A percentile compares a stretch with the other conserved stretches of the same genome.
phyloP scores from a whole-genome alignment of 2,113 vertebrate species.

The Coreoperca whiteheadi region DNA sequence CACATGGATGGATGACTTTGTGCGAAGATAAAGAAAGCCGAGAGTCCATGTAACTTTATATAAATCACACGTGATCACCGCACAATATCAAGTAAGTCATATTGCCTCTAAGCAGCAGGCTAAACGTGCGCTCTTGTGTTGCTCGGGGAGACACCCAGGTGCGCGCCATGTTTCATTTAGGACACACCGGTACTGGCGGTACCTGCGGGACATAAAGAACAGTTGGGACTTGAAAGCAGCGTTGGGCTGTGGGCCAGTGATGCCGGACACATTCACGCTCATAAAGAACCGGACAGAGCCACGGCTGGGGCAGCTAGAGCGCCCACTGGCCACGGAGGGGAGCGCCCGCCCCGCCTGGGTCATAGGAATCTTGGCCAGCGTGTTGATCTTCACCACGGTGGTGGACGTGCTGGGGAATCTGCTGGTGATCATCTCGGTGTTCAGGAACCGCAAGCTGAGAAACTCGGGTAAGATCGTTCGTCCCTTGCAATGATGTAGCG shows the following conservation, averaged over 20 bases:
- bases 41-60: constrained; percentile 52
- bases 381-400: constrained; percentile 91
- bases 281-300: constrained; percentile 86
- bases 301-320: constrained; percentile 72
- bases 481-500: neutral
- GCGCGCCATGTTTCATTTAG: constrained; percentile 64
- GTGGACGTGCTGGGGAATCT: constrained; percentile 91
- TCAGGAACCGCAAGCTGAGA: constrained; percentile 91
- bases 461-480: constrained; percentile 87
- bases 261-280: constrained; percentile 85
- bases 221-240: constrained; percentile 41
- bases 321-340: constrained; percentile 61
- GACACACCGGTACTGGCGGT: constrained; percentile 56
- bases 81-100: constrained; percentile 21
- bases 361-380: constrained; percentile 86
- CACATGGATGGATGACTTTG: constrained; percentile 54
- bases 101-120: constrained; percentile 27
- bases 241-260: constrained; percentile 71
- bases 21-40: constrained; percentile 18
- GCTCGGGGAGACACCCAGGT: constrained; percentile 28
- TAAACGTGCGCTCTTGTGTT: constrained; percentile 46
- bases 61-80: constrained; percentile 48
- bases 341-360: constrained; percentile 86
- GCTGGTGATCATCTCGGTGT: constrained; percentile 90
- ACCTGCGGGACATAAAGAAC: constrained; percentile 56